Conservation (phyloP, 2,888 invertebrate species). For the Chaitophorus viminalis region DNA sequence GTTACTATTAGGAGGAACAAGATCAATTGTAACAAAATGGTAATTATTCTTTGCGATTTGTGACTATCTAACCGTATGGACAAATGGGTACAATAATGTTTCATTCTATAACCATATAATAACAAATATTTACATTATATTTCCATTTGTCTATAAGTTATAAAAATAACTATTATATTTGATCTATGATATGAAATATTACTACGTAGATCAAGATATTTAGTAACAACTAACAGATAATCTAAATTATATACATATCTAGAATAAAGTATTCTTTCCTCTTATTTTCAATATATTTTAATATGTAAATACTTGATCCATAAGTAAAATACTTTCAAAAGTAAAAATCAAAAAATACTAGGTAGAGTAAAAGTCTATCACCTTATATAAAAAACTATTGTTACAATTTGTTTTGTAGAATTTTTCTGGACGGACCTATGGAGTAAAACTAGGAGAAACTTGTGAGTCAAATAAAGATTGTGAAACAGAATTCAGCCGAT, state of each 20-base stretch:
- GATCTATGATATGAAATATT: too few relatives aligned
- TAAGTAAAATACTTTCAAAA: neutral
- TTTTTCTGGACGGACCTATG: slow-evolving; percentile 45
- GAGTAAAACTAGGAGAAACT: slow-evolving; percentile 71
- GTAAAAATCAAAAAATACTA: neutral
- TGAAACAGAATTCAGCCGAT: slow-evolving; percentile 73
- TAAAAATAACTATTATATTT: too few relatives aligned
- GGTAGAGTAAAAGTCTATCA: too few relatives aligned
- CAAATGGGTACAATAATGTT: neutral
- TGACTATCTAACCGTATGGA: neutral
- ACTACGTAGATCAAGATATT: too few relatives aligned
- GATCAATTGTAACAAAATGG: slow-evolving; percentile 5
- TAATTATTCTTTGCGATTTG: neutral
- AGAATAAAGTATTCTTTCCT: too few relatives aligned
- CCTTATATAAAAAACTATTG: too few relatives aligned
- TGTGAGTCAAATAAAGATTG: slow-evolving; percentile 77
- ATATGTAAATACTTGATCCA: too few relatives aligned
- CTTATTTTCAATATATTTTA: neutral
- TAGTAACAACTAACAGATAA: too few relatives aligned
- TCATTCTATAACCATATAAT: neutral
- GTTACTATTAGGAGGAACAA: neutral
- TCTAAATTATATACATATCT: too few relatives aligned
- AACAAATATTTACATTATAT: neutral
- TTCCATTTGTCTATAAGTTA: neutral
- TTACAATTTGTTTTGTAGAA: slow-evolving; percentile 19